Percentiles rank a stretch among this genome's conserved stretches.
Evolutionary conservation across 2,888 invertebrate genomes (phyloP).

Genomic region (Phragmatobia fuliginosa): DNA sequence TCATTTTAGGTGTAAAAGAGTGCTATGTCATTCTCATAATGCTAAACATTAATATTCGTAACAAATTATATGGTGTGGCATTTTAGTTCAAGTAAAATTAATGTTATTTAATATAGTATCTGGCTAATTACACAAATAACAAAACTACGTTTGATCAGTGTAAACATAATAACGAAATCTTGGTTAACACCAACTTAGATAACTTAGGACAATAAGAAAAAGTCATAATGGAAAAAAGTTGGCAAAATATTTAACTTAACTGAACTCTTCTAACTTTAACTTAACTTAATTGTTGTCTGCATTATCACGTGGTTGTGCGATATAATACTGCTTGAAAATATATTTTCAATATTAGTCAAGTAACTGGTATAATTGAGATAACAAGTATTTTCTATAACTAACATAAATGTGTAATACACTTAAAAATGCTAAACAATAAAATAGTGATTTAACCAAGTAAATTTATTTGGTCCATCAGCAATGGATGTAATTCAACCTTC

Average conservation of each 20-base stretch:
- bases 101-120: neutral
- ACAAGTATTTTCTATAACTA: neutral
- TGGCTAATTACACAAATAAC: slow-evolving; percentile 22
- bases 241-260: slow-evolving; percentile 26
- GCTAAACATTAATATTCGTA: neutral
- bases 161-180: slow-evolving; percentile 2
- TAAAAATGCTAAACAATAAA: neutral
- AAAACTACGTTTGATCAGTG: neutral
- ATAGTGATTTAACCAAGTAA: neutral
- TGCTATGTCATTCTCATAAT: neutral
- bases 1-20: neutral
- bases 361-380: neutral
- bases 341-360: neutral
- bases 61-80: neutral
- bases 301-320: slow-evolving; percentile 12
- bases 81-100: neutral
- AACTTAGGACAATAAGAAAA: slow-evolving; percentile 16
- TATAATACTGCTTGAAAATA: slow-evolving; percentile 3
- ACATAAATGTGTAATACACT: neutral
- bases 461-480: neutral
- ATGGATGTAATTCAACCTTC: too few species aligned
- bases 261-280: slow-evolving; percentile 29
- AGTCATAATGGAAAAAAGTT: slow-evolving; percentile 15
- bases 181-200: slow-evolving; percentile 12
- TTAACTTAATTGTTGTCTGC: slow-evolving; percentile 17